These are phyloP conservation scores for Phrynocephalus guinanensis DNA, from an alignment of 2,797 vertebrate species.

Conservation along the genomic window DNA sequence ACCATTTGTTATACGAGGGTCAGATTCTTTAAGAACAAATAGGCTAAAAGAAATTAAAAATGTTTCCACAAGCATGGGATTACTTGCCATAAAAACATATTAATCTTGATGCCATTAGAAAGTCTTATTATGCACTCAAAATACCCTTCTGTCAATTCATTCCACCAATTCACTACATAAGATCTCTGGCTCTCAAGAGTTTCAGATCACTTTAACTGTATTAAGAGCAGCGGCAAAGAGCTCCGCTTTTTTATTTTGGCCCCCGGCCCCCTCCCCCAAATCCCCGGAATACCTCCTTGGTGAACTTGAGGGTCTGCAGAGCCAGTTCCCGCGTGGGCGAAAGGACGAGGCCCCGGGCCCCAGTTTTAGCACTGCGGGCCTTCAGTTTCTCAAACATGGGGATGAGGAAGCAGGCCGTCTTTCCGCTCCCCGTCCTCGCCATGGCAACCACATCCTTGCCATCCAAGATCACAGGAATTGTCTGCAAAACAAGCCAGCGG, in stretches of 20 bases:
- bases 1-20: no score
- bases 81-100: not conserved
- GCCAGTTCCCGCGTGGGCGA: conserved; percentile 95
- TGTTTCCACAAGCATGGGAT: not conserved
- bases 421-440: conserved; percentile 95
- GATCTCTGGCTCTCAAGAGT: not conserved
- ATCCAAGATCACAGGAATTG: conserved; percentile 90
- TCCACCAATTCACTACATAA: not conserved
- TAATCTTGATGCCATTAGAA: not conserved
- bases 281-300: conserved; percentile 86
- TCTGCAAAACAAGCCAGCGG: conserved; percentile 72
- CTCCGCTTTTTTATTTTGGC: no score
- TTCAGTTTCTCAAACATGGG: conserved; percentile 97
- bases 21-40: no score
- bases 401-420: conserved; percentile 95
- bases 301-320: conserved; percentile 98
- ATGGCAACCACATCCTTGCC: conserved; percentile 96
- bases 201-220: not conserved
- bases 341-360: conserved; percentile 90
- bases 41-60: no score
- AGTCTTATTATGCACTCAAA: not conserved
- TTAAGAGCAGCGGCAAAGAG: not conserved
- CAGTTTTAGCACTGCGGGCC: conserved; percentile 86
- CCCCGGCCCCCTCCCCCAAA: accelerated
- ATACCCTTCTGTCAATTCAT: not conserved